Percentiles rank a stretch among this genome's conserved stretches.
These are phyloP conservation scores for Ciconia stormi DNA, from an alignment of 2,113 vertebrate genomes.

Conservation along the genomic window DNA sequence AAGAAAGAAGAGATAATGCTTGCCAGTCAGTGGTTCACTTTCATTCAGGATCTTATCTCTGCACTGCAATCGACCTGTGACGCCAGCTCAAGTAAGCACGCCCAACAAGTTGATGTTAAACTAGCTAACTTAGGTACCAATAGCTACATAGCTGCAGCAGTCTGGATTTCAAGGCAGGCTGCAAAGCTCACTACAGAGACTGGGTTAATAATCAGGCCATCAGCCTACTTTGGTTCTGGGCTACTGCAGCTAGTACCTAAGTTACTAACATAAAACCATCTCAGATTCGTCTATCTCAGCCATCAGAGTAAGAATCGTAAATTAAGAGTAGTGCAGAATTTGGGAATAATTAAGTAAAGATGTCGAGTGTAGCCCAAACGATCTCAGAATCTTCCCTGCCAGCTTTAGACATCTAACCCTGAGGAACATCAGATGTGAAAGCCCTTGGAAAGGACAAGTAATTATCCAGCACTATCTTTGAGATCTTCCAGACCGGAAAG, in stretches of 20 bases:
- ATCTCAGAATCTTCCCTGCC: background rate
- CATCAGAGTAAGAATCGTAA: background rate
- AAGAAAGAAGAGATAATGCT: background rate
- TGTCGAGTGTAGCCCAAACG: background rate
- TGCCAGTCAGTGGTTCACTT: constrained; percentile 25
- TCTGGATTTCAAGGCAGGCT: background rate
- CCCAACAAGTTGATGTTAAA: background rate
- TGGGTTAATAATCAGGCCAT: background rate
- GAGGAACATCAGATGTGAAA: background rate
- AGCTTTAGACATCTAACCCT: background rate
- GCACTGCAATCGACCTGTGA: background rate
- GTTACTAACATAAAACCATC: background rate
- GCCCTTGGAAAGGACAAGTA: background rate
- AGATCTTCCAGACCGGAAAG: constrained; percentile 34
- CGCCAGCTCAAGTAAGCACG: background rate
- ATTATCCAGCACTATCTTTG: background rate
- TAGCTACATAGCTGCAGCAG: background rate
- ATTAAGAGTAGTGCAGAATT: background rate
- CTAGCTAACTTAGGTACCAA: background rate
- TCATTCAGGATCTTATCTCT: constrained; percentile 59
- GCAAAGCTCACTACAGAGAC: background rate
- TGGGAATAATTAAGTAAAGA: background rate
- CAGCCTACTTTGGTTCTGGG: background rate
- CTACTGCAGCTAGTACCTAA: background rate
- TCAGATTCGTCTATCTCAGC: background rate